These are phyloP conservation scores for Gastrophryne carolinensis DNA, from an alignment of 2,797 vertebrate species.

Conservation along the genomic window DNA sequence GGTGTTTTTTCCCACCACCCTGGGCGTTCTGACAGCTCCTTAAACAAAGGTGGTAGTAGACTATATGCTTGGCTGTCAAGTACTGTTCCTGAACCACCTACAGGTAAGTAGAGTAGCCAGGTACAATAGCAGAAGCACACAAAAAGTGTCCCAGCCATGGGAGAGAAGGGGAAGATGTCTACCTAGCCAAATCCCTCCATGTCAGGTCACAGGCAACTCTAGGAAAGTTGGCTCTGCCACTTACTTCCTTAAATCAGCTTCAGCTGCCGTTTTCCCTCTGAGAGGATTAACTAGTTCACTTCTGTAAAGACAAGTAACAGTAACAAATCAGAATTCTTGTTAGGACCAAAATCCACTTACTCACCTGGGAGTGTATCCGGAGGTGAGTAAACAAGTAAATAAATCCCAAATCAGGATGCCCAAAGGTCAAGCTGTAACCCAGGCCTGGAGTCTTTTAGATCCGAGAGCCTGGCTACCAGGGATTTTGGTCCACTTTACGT, in stretches of 20 bases:
- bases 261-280: slow-evolving; percentile 54
- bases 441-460: no score
- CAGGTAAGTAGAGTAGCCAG: slow-evolving; percentile 52
- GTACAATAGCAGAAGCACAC: slow-evolving; percentile 60
- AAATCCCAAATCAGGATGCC: no score
- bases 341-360: no score
- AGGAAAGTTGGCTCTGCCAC: background rate
- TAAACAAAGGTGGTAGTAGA: slow-evolving; percentile 76
- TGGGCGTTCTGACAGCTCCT: slow-evolving; percentile 73
- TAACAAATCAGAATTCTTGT: no score
- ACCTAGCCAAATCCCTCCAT: slow-evolving; percentile 42
- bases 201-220: slow-evolving; percentile 32
- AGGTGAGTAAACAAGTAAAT: no score
- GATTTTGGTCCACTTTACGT: no score
- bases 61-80: slow-evolving; percentile 61
- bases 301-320: background rate
- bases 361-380: no score
- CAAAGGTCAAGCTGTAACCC: no score
- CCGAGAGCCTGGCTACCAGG: no score
- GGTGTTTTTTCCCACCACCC: slow-evolving; percentile 61
- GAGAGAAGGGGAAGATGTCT: slow-evolving; percentile 31
- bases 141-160: slow-evolving; percentile 60
- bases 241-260: slow-evolving; percentile 62
- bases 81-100: background rate
- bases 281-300: background rate